Conservation (phyloP, 2,888 invertebrate species). For the Eumacrocentrus americanus region DNA sequence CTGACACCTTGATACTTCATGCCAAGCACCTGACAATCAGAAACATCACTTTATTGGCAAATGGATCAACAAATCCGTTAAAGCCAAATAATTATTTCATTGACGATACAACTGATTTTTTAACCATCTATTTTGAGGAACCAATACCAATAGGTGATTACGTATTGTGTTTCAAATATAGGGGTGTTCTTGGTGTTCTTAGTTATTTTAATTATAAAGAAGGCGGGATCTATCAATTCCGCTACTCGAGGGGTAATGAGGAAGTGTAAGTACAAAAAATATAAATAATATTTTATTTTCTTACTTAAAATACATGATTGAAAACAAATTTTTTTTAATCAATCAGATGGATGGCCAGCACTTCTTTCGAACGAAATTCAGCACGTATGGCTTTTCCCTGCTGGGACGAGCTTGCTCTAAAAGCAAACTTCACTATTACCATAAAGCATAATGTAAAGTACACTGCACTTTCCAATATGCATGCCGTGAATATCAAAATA, state of each 20-base stretch:
- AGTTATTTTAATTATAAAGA: no score
- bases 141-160: background rate
- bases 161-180: background rate
- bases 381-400: slow-evolving; percentile 77
- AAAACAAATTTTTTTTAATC: no score
- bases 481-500: background rate
- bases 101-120: background rate
- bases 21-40: background rate
- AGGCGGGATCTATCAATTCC: slow-evolving; percentile 74
- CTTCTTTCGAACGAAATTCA: slow-evolving; percentile 72
- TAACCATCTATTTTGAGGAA: background rate
- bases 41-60: background rate
- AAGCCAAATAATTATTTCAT: background rate
- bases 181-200: background rate
- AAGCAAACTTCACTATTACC: slow-evolving; percentile 71
- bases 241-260: no score
- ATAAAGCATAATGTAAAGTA: slow-evolving; percentile 65
- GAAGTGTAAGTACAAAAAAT: slow-evolving; percentile 43
- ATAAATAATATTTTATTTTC: background rate
- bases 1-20: background rate
- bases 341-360: slow-evolving; percentile 72
- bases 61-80: background rate
- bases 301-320: no score
- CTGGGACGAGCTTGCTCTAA: slow-evolving; percentile 75
- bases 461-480: slow-evolving; percentile 56